Percentiles rank a stretch among this genome's conserved stretches.
phyloP scores from a whole-genome alignment of 2,888 invertebrate species.

The Amaurobius ferox region DNA sequence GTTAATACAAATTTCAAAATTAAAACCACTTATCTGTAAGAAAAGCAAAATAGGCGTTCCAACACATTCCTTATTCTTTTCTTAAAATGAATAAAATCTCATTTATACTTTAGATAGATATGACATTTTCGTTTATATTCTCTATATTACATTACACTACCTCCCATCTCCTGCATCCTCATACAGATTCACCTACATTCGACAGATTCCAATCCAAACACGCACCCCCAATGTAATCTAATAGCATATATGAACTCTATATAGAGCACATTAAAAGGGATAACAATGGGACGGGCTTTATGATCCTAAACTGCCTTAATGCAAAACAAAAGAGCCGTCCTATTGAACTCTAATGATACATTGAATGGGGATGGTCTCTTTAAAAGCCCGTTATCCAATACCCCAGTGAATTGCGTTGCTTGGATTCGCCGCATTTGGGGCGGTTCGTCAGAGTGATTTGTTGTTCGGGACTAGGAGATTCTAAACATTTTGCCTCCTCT shows the following conservation, averaged over 20 bases:
- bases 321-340: not conserved
- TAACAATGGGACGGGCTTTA: not conserved
- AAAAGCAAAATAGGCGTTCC: too few relatives aligned
- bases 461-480: not conserved
- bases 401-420: not conserved
- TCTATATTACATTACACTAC: too few relatives aligned
- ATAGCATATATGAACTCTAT: not conserved
- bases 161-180: too few relatives aligned
- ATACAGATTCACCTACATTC: not conserved
- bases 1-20: too few relatives aligned
- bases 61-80: too few relatives aligned
- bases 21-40: too few relatives aligned
- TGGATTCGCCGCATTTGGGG: not conserved
- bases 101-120: too few relatives aligned
- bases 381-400: constrained; percentile 7
- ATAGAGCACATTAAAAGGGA: not conserved
- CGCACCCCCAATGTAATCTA: not conserved
- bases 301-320: not conserved
- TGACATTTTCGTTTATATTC: too few relatives aligned
- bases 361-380: not conserved
- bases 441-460: not conserved
- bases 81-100: too few relatives aligned
- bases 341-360: constrained; percentile 7
- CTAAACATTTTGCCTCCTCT: not conserved
- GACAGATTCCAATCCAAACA: not conserved